Evolutionary conservation across 2,888 invertebrate species (phyloP), one percentile per base, ranked within the genome.

Genomic region (Morpho achilles): DNA sequence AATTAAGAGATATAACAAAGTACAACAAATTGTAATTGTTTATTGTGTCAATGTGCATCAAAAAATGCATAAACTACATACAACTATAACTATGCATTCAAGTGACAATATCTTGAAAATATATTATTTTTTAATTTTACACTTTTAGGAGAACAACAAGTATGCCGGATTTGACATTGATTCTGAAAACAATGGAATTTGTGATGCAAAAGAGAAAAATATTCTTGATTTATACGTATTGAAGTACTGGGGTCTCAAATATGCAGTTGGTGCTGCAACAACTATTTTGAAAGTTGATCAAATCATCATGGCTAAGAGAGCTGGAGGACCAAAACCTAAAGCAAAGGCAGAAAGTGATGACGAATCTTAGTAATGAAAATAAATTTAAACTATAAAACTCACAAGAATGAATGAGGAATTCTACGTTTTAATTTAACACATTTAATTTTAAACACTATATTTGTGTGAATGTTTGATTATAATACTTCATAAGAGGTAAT

Each of bases 261-360:
- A 99, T 87, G 98, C 99, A 0, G 96, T 97, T 0, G 94, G 96
- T 63, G 98, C 98, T 1, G 98, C 99, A 0, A 94, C 95, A 62
- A 98, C 98, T 0, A 96, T 99, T 67, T 92, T 99, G 40, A 95
- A 96, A 80, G 97, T 99, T 39, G 98, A 99, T 87, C 98, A 99
- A 90, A 99, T 99, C 69, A 99, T 99, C 67, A 98, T 99, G 98
- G 98, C 99, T 0, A 99, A 99, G 89, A 93, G 96, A 71, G 98
- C 98, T 10, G 99, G 99, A 50, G 99, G 99, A 49, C 98, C 98
- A 0, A 98, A 98, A 82, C 93, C 96, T 2, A 93, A 93, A 72
- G 93, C 93, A 62, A 88, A 87, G 8, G 93, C 92, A 7, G 89
- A 90, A 69, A 94, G 95, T 72, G 96, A 96, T 80, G 96, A 96